Base-by-base conservation (phyloP, 2,888 invertebrate genomes). In the Malthinus flaveolus region DNA sequence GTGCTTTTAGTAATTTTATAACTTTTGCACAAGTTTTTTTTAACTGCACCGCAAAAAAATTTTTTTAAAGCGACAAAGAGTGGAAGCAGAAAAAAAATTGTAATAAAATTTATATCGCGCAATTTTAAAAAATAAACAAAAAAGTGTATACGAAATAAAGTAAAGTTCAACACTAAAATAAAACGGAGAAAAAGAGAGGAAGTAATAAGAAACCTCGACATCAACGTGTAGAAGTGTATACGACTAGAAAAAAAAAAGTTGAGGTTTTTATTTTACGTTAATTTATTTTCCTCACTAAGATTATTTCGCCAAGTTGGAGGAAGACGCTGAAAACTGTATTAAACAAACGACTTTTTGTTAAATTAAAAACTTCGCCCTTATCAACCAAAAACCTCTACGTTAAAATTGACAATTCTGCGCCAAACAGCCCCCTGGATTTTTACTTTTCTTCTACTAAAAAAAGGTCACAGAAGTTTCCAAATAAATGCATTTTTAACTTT, bases 191-290 rank as follows among this genome's bases (percentile, higher is more conserved):
- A 42, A 12, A n/a, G 39, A 42, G 23, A 42, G 39, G 39, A 42
- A 42, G 39, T 42, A 42, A 42, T 42, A 42, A 42, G 39, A 42
- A 15, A 42, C 39, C 39, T 23, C 39, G 39, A 42, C 39, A 42
- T 42, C 39, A 42, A 42, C 39, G 15, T 42, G 11, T 13, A 42
- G 39, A 42, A 42, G 39, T 42, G 39, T 42, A 42, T 42, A 23
- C 39, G 39, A 42, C 39, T 23, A 42, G 39, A 42, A 42, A 12
- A 42, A 12, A 23, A 23, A 23, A 23, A 23, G 23, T 23, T 23
- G 23, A 23, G 23, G 23, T 23, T 23, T 23, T 23, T 23, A 23
- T 23, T 23, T 42, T 15, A 42, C 39, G 39, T 42, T 42, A 15
- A 42, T 42, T 42, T 42, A 42, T 42, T 42, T 42, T 42, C 9